Evolutionary conservation across 2,888 invertebrate genomes (phyloP).

Genomic region (Drosophila monieri): DNA sequence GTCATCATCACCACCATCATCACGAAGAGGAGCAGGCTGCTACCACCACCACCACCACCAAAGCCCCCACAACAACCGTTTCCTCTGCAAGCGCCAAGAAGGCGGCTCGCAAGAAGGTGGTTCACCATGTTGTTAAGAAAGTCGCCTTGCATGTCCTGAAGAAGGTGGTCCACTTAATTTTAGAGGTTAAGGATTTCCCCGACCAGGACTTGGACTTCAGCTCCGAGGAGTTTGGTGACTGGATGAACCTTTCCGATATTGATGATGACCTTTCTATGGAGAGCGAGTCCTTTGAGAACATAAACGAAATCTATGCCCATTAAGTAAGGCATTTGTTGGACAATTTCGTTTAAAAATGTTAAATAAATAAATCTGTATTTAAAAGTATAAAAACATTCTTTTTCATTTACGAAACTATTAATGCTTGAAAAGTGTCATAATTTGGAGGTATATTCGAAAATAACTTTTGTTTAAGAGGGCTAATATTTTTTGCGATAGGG

Average conservation of each 20-base stretch:
- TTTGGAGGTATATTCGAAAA: no score
- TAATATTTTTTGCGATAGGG: no score
- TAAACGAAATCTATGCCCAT: background rate
- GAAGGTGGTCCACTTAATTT: background rate
- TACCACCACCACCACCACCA: background rate
- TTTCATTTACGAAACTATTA: no score
- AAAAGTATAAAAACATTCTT: no score
- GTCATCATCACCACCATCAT: background rate
- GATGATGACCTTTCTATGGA: background rate
- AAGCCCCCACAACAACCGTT: background rate
- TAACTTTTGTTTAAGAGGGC: no score
- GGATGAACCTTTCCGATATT: background rate
- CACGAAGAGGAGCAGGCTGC: background rate
- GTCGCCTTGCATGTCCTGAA: background rate
- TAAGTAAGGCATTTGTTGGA: background rate
- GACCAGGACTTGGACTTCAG: background rate
- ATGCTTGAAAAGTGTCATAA: no score
- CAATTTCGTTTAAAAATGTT: background rate
- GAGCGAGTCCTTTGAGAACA: background rate
- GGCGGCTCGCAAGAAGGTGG: background rate
- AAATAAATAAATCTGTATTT: background rate
- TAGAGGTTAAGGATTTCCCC: background rate
- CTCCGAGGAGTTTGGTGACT: background rate
- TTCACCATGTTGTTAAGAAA: background rate
- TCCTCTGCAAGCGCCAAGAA: background rate